Base-by-base conservation (phyloP, 1,140 invertebrate genomes). In the Eupeodes corollae region DNA sequence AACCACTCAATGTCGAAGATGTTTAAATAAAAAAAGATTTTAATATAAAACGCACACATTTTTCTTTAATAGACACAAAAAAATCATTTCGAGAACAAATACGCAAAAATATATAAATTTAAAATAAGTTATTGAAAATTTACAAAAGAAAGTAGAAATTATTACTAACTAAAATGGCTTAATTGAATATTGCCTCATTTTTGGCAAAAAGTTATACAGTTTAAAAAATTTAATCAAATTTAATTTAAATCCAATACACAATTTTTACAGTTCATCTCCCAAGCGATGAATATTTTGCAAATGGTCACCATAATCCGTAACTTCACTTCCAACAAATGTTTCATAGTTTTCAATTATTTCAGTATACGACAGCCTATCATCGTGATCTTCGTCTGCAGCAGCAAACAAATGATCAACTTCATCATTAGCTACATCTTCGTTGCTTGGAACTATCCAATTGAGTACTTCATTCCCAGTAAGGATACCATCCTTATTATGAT, bases 301-400 rank as follows among this genome's bases (percentile, higher is more conserved):
- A 67, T 93, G 88, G 60, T 91, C 82, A 3, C 91, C 92, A 71
- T 91, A 96, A 63, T 94, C 89, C n/a, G 91, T 94, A 1, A 86
- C 92, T 75, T 97, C 91, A 65, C 89, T 94, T 13, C 93, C 92
- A 13, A 98, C 91, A 73, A 98, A 98, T 35, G 84, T 78, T 51
- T 94, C 86, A 64, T 96, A 84, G 66, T 93, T 86, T 14, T 83
- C 77, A 0, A 96, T 63, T 42, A 98, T 82, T 75, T 98, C 95
- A 8, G 86, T 72, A 63, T 86, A 88, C 1, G 83, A 83, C 11
- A 98, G 73, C 50, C 81, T 64, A 49, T 83, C 80, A 69, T 98
- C 90, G 58, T 84, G 82, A 69, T 98, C 80, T 52, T 84, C 82
- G 72, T 98, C 94, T 1, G 90, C 82, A n/a, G 83, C 74, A 1